Base-by-base conservation (phyloP, 1,140 invertebrate species). In the Plodia interpunctella region DNA sequence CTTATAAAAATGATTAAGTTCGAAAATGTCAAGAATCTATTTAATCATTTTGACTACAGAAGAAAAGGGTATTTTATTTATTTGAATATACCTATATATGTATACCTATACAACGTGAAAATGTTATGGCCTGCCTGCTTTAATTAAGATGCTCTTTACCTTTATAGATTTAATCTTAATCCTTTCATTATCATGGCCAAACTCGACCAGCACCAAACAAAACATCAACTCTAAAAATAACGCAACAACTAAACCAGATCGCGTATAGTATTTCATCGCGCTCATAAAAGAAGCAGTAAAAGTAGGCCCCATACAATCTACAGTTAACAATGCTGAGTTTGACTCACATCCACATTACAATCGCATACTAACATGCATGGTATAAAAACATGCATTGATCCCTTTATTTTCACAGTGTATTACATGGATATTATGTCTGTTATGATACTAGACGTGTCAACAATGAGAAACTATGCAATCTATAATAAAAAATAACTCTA, bases 301-400 rank as follows among this genome's bases (percentile, higher is more conserved):
- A 44, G 38, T 44, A 44, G 38, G 38, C 38, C 38, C 38, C 38
- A 44, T 44, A 44, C 38, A 44, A 44, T 32, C 30, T 32, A 44
- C 38, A 44, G 38, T 44, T 44, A 44, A 44, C 38, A 44, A 44
- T 44, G 38, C 38, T 15, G 13, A 17, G 38, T 44, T 44, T 15
- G 13, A 17, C 38, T 44, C 38, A 44, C 38, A 44, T 1, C 15
- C 38, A 17, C 38, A 44, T 44, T 10, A 44, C 38, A 44, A 44
- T 35, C 38, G 38, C 38, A 44, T 44, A 44, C 38, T 15, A 3
- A 44, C 38, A 44, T 44, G 38, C 38, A 44, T n/a, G 38, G 10
- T 44, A 44, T 44, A 44, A 44, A 44, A 44, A 44, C 38, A 44
- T 44, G 38, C 38, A 44, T 44, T 44, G 38, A 44, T 44, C 38